Evolutionary conservation across 2,888 invertebrate genomes (phyloP), one percentile per base, ranked within the genome.

Genomic region (Sminthurides aquaticus): DNA sequence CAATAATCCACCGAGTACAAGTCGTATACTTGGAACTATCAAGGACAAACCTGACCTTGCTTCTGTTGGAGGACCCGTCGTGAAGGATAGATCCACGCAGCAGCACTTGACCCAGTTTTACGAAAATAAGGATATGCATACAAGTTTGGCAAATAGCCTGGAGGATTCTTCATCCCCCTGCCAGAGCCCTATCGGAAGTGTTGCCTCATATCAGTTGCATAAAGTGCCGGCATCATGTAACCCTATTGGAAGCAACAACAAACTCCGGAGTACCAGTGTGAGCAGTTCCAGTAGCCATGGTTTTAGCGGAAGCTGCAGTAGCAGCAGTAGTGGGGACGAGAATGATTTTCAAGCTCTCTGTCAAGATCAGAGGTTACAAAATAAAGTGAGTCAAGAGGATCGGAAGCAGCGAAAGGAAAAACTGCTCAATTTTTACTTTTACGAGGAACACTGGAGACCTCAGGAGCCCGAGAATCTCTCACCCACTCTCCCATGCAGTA

Each of bases 381-480:
- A 34, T 11, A 11, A 5, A 15, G 15, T 34, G 5, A 34, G 43
- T 34, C 15, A 11, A 15, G 43, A 34, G 15, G 43, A 34, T 34
- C 43, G 60, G 24, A 49, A 61, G 52, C 57, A 64, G 61, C 25
- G 64, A 26, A 61, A 61, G 49, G 67, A 65, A 27, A 67, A 65
- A 24, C 28, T 67, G 20, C 56, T 62, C 24, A 67, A 72, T 55
- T 72, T 71, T 65, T 72, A 72, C 66, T 72, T 72, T 65, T 68
- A 71, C 56, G 71, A 72, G 24, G 69, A 72, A 34, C 71, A 72
- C 60, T 72, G 72, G 72, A 66, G 67, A 55, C 67, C 67, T 8
- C 49, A 58, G 24, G 58, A 61, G 48, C n/a, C 61, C 1, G 57
- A 57, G 3, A 52, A 57, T 5, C 5, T 34, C 5, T 34, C 43